Evolutionary conservation across 2,797 vertebrate genomes (phyloP), one percentile per base, ranked within the genome.

Genomic region (Valencia hispanica): DNA sequence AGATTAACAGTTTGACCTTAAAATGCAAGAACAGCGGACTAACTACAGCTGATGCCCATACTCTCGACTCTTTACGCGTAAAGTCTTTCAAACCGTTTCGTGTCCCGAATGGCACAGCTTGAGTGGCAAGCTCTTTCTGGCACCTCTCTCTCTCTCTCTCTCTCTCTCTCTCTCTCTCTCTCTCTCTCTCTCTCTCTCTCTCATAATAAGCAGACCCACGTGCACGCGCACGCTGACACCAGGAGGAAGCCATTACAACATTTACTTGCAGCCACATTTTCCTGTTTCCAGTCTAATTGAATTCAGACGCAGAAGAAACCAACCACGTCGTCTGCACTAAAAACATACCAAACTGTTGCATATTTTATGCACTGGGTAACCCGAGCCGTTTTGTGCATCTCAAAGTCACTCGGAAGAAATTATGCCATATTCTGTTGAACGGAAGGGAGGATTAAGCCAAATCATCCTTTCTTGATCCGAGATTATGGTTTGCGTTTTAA

Each of bases 101-200:
- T 32, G 75, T 68, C 80, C 43, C 84, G 83, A 87, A 65, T 61
- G 70, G 72, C 69, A 87, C 81, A 82, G 88, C 68, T 86, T 83
- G 84, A 73, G 63, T 50, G 39, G 57, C 65, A 77, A 91, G 84
- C 78, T 83, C 82, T 70, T 73, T 78, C 74, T 45, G 55, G 70
- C 81, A 77, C 88, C 14, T 73, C 80, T 66, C 79, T 72, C 73
- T 77, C 74, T 61, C 81, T 79, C 74, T 61, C 72, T 72, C 72
- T 79, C 73, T 77, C 74, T 78, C 70, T 76, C 39, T 36, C 25
- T 77, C 66, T 76, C 74, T 70, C 39, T 53, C 76, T 74, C 53
- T 63, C 72, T 36, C 74, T 9, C 68, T 1, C 72, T 75, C 68
- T 30, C 82, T 50, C 80, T 43, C 79, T 17, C 34, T 10, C 66